Conservation (phyloP, 2,113 vertebrate species). For the Arvicanthis niloticus region DNA sequence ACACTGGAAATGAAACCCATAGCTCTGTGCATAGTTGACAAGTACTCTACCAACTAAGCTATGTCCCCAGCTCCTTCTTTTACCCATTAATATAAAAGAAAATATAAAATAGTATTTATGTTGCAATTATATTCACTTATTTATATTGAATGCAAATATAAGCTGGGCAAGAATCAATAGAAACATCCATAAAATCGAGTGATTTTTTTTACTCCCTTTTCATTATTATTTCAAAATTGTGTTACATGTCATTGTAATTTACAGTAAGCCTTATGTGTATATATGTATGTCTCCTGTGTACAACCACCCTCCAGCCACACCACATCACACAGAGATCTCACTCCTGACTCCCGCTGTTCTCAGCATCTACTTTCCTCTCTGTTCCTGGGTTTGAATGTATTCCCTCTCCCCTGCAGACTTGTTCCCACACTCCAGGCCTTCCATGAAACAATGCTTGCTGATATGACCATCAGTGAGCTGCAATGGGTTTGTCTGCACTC, state of each 20-base stretch:
- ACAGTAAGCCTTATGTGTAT: not conserved
- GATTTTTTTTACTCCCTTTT: not conserved
- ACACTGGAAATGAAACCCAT: not conserved
- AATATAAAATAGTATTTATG: constrained; percentile 7
- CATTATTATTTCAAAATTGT: not conserved
- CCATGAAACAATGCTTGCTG: constrained; percentile 73
- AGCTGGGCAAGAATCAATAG: not conserved
- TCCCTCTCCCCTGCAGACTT: not conserved
- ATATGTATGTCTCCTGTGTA: not conserved
- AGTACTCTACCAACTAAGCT: not conserved
- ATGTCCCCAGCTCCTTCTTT: not conserved
- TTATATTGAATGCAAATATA: not conserved
- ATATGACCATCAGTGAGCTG: constrained; percentile 69
- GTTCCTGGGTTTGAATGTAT: not conserved
- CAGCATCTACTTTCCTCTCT: not conserved
- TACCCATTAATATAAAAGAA: not conserved
- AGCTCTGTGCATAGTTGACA: too few relatives aligned
- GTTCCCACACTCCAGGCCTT: constrained; percentile 79
- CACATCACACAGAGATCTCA: not conserved
- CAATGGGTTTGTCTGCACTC: constrained; percentile 46
- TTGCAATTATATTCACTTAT: not conserved
- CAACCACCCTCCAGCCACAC: not conserved
- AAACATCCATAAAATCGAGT: not conserved
- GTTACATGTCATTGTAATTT: not conserved
- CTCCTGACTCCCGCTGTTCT: not conserved